Percentiles rank a stretch among this genome's conserved stretches.
Evolutionary conservation across 2,797 vertebrate genomes (phyloP).

Genomic region (Rhinoraja longicauda): DNA sequence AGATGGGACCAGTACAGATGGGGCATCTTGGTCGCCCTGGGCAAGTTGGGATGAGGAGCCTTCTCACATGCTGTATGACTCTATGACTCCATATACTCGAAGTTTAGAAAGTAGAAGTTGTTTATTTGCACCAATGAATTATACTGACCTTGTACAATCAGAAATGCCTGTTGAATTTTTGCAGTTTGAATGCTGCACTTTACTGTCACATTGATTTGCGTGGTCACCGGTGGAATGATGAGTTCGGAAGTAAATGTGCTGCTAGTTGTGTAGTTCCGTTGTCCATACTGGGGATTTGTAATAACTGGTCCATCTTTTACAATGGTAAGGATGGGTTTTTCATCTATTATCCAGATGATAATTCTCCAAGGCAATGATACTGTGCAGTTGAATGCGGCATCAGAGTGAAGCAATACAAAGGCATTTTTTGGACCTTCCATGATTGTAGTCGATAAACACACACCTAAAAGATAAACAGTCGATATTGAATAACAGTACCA

Average conservation of each 20-base stretch:
- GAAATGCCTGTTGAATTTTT: neutral
- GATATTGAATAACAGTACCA: neutral
- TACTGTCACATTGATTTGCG: neutral
- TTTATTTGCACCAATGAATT: no score
- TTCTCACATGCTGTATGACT: no score
- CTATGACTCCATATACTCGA: no score
- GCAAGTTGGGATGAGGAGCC: no score
- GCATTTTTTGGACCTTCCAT: neutral
- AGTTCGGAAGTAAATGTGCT: neutral
- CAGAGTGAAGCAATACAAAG: neutral
- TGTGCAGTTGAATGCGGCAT: slow-evolving; percentile 22
- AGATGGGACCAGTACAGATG: no score
- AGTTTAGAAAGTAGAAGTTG: no score
- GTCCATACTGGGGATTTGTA: neutral
- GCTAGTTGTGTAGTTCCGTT: neutral
- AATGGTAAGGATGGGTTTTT: neutral
- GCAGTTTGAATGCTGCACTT: neutral
- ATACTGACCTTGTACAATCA: slow-evolving; percentile 31
- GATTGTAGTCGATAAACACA: neutral
- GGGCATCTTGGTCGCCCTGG: no score
- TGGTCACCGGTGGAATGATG: neutral
- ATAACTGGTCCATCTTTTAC: neutral
- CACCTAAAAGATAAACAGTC: slow-evolving; percentile 24
- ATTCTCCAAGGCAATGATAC: neutral
- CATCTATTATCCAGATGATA: neutral